phyloP scores from a whole-genome alignment of 2,888 invertebrate genomes.

The Tuberolachnus salignus region DNA sequence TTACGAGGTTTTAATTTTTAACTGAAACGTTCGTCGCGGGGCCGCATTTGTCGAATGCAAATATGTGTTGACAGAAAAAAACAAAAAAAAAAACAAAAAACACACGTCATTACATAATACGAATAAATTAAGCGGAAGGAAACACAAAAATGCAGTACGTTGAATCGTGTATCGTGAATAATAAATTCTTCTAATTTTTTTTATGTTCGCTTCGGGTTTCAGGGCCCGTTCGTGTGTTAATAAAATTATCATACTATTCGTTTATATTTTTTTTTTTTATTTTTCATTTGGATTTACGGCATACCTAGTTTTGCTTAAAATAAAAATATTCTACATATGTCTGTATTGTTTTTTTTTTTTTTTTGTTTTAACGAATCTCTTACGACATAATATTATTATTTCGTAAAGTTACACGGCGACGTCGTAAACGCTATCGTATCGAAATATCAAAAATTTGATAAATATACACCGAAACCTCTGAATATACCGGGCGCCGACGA shows the following conservation, averaged over 20 bases:
- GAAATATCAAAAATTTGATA: no score
- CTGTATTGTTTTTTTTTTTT: no score
- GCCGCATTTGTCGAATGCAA: slow-evolving; percentile 17
- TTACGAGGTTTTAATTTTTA: slow-evolving; percentile 34
- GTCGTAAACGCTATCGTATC: no score
- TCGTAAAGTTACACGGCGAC: no score
- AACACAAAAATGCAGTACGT: neutral
- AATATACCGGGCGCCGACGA: no score
- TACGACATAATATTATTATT: no score
- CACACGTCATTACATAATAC: slow-evolving; percentile 20
- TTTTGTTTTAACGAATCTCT: no score
- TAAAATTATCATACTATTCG: neutral
- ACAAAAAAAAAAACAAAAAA: neutral
- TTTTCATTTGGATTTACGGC: no score
- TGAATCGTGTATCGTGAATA: slow-evolving; percentile 40
- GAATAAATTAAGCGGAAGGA: slow-evolving; percentile 33
- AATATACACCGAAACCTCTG: no score
- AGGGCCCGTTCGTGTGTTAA: neutral
- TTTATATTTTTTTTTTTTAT: no score
- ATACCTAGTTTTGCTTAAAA: no score
- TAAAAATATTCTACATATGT: no score
- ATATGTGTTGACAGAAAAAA: neutral
- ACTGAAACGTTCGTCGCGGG: slow-evolving; percentile 22
- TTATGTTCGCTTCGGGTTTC: neutral
- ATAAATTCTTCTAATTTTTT: slow-evolving; percentile 33